Conservation (phyloP, 2,113 vertebrate genomes). For the Protomyctophum bolini region DNA sequence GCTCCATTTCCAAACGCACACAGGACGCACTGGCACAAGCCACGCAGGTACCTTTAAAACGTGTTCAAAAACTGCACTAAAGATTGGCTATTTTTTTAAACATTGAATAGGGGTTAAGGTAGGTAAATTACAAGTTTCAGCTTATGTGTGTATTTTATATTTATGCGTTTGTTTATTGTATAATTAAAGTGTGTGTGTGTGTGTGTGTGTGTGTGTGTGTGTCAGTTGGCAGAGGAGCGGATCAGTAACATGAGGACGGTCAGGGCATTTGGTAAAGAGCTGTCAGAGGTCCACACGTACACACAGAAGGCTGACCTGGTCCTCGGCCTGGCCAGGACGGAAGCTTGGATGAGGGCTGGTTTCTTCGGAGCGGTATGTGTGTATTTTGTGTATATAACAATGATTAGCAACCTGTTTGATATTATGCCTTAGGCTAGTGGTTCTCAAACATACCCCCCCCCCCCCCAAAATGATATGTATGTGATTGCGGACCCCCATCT, state of each 20-base stretch:
- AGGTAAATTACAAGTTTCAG: no score
- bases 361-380: constrained; percentile 93
- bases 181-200: no score
- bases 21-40: constrained; percentile 94
- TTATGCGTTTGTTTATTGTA: no score
- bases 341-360: constrained; percentile 85
- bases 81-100: no score
- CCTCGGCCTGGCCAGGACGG: constrained; percentile 85
- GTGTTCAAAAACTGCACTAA: no score
- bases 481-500: no score
- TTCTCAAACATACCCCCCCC: no score
- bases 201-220: background rate
- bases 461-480: no score
- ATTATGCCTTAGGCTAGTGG: no score
- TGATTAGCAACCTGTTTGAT: background rate
- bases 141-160: no score
- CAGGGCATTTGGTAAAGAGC: constrained; percentile 93
- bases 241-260: constrained; percentile 96
- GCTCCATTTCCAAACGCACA: constrained; percentile 87
- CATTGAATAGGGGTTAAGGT: no score
- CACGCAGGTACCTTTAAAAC: constrained; percentile 84
- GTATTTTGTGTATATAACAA: background rate
- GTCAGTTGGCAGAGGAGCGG: constrained; percentile 92
- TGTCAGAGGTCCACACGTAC: constrained; percentile 85
- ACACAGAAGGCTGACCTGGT: constrained; percentile 80